Conservation (phyloP, 2,113 vertebrate species). For the Myotis lucifugus region DNA sequence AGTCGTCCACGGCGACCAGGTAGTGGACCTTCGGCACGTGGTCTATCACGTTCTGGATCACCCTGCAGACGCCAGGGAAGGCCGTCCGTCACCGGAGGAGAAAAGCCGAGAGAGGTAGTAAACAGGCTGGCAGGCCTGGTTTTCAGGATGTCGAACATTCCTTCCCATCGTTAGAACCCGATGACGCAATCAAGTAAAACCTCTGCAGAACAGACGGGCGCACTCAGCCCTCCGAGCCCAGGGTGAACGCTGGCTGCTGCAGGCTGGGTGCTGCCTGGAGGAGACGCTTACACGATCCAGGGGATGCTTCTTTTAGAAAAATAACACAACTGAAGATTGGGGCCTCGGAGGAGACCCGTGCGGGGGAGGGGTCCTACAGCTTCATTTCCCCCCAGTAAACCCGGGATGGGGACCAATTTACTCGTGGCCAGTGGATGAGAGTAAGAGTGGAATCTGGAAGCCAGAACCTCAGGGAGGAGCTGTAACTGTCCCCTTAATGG, state of each 20-base stretch:
- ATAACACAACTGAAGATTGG: background rate
- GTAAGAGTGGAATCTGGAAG: background rate
- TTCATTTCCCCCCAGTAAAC: background rate
- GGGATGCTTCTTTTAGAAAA: background rate
- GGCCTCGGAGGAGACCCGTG: background rate
- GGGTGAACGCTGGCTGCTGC: background rate
- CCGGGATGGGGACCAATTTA: background rate
- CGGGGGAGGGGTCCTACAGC: background rate
- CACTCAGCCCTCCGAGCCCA: rapidly evolving
- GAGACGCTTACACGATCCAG: background rate
- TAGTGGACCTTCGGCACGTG: constrained; percentile 86
- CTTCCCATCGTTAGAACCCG: background rate
- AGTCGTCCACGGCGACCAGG: constrained; percentile 91
- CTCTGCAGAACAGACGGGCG: background rate
- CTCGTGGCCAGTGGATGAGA: background rate
- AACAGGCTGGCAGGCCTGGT: background rate
- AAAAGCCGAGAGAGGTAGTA: background rate
- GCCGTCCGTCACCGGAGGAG: rapidly evolving
- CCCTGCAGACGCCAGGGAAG: constrained; percentile 80
- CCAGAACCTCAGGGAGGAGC: background rate
- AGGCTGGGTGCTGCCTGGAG: background rate
- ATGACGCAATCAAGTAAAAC: background rate
- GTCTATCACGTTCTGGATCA: constrained; percentile 91
- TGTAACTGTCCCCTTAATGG: background rate
- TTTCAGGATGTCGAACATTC: background rate